Conservation (phyloP, 2,113 vertebrate genomes). For the Dascyllus trimaculatus region DNA sequence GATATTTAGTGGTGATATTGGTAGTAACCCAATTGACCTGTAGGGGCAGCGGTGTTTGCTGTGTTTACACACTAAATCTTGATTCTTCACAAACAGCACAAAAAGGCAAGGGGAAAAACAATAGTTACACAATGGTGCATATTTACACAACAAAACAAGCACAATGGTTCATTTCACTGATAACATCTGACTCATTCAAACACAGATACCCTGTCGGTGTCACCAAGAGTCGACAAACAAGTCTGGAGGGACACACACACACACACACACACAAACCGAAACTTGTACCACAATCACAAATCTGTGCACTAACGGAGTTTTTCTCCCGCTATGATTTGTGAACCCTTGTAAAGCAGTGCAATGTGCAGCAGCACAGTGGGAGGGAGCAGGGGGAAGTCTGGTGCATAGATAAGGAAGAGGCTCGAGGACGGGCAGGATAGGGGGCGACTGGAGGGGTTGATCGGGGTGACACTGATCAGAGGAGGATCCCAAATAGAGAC, state of each 20-base stretch:
- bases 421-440: conserved; percentile 39
- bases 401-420: conserved; percentile 73
- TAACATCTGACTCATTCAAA: conserved; percentile 61
- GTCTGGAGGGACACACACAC: conserved; percentile 26
- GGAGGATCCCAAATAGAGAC: conserved; percentile 54
- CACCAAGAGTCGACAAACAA: conserved; percentile 64
- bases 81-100: conserved; percentile 42
- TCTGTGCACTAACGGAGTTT: conserved; percentile 39
- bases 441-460: conserved; percentile 23
- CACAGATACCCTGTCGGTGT: conserved; percentile 22
- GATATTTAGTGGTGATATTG: background rate
- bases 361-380: conserved; percentile 39
- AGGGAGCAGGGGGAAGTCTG: conserved; percentile 75
- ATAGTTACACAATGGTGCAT: conserved; percentile 59
- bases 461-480: conserved; percentile 51
- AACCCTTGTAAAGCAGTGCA: conserved; percentile 21
- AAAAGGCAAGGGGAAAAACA: conserved; percentile 29
- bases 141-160: conserved; percentile 16
- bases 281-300: conserved; percentile 27
- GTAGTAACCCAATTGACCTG: conserved; percentile 40
- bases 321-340: conserved; percentile 39
- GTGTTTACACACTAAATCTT: conserved; percentile 41
- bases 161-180: conserved; percentile 63
- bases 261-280: background rate
- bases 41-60: conserved; percentile 40